Conservation (phyloP, 1,140 invertebrate genomes). For the Drosophila asahinai region DNA sequence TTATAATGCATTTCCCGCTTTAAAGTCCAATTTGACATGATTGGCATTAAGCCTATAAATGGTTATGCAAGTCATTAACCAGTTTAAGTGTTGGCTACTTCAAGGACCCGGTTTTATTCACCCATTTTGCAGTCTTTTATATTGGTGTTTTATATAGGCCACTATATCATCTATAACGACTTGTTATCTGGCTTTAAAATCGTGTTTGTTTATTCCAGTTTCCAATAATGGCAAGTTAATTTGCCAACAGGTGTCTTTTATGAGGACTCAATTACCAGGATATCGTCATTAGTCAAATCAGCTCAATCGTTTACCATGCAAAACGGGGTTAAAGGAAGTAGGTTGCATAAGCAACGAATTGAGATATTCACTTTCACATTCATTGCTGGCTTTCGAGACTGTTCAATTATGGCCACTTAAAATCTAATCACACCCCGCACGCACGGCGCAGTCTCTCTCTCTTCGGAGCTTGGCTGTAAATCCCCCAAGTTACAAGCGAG, state of each 20-base stretch:
- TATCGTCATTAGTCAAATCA: conserved; percentile 3
- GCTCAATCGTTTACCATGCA: background rate
- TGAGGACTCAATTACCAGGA: conserved; percentile 3
- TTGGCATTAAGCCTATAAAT: conserved; percentile 37
- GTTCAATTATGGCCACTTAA: conserved; percentile 29
- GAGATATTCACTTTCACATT: conserved; percentile 39
- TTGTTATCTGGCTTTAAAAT: background rate
- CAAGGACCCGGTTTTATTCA: conserved; percentile 39
- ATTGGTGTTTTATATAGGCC: conserved; percentile 7
- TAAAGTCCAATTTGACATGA: conserved; percentile 25
- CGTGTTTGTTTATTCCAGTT: conserved; percentile 4
- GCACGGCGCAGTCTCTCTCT: conserved; percentile 4
- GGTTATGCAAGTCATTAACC: conserved; percentile 36
- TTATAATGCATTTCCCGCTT: conserved; percentile 28
- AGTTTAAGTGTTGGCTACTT: conserved; percentile 15
- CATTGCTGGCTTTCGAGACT: conserved; percentile 12
- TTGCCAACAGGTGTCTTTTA: background rate
- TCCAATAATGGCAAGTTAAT: conserved; percentile 1
- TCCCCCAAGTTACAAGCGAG: conserved; percentile 28
- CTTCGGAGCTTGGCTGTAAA: conserved; percentile 10
- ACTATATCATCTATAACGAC: background rate
- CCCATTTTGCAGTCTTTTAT: conserved; percentile 1
- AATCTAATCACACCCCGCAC: conserved; percentile 36
- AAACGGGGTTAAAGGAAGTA: conserved; percentile 26
- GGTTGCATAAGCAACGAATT: conserved; percentile 32